These are phyloP conservation scores for Onchidella celtica DNA, from an alignment of 2,888 invertebrate species.

Conservation along the genomic window DNA sequence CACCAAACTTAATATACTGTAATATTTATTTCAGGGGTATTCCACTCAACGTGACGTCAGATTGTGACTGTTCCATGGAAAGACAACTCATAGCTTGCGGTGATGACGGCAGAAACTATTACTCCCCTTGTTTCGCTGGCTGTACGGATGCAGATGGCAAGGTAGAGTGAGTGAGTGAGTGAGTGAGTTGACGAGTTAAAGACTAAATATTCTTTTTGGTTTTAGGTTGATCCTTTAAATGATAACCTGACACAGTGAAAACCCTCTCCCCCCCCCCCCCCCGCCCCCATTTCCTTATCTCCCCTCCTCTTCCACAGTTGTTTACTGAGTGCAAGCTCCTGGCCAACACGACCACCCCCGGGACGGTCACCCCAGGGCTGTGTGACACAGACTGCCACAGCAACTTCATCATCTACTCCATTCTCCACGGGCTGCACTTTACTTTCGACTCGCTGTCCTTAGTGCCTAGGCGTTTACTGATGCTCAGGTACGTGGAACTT, in stretches of 20 bases:
- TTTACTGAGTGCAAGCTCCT: conserved; percentile 1
- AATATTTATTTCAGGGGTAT: neutral
- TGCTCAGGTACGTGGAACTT: conserved; percentile 14
- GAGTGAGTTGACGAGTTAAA: too few species aligned
- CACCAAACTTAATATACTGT: too few species aligned
- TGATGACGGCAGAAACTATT: conserved; percentile 20
- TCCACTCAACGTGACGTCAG: neutral
- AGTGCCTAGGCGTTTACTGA: conserved; percentile 4
- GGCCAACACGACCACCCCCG: neutral
- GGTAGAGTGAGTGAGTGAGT: too few species aligned
- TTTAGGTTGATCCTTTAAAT: too few species aligned
- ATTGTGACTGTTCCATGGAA: neutral
- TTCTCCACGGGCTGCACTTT: conserved; percentile 7
- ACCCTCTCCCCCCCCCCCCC: too few species aligned
- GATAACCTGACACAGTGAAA: too few species aligned
- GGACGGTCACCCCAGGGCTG: conserved; percentile 5
- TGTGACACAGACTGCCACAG: conserved; percentile 28
- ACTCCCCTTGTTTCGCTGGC: conserved; percentile 14
- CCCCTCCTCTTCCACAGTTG: conserved; percentile 10
- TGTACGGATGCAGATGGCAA: conserved; percentile 1
- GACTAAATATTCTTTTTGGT: too few species aligned
- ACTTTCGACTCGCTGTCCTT: neutral
- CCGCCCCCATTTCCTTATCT: too few species aligned
- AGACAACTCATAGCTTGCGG: conserved; percentile 21
- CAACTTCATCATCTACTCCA: conserved; percentile 29